phyloP scores from a whole-genome alignment of 1,140 invertebrate species.

The Aphaenogaster rudis region DNA sequence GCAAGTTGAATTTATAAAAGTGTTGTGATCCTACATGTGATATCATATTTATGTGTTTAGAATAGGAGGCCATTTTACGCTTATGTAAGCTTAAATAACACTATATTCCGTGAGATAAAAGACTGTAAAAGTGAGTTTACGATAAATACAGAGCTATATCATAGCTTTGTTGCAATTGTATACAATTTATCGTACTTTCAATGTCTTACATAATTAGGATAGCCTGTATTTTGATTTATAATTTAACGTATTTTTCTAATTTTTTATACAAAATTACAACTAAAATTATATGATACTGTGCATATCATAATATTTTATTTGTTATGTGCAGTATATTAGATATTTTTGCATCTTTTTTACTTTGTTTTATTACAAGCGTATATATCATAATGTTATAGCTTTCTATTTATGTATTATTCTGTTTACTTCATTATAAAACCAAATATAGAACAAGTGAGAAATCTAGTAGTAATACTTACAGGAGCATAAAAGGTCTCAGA shows the following conservation, averaged over 20 bases:
- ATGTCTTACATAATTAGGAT: conserved; percentile 46
- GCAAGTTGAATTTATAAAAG: conserved; percentile 82
- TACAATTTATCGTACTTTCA: conserved; percentile 34
- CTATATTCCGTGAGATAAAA: conserved; percentile 67
- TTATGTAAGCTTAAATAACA: conserved; percentile 71
- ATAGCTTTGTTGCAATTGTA: conserved; percentile 30
- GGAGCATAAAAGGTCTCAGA: conserved; percentile 77
- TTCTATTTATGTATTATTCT: conserved; percentile 28
- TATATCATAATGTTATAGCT: not conserved
- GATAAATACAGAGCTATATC: conserved; percentile 43
- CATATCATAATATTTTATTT: conserved; percentile 20
- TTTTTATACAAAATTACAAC: conserved; percentile 31
- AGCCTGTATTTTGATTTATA: conserved; percentile 8
- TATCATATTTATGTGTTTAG: conserved; percentile 81
- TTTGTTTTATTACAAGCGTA: conserved; percentile 20
- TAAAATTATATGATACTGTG: conserved; percentile 9
- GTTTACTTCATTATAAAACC: conserved; percentile 29
- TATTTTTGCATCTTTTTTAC: conserved; percentile 28
- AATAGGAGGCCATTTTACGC: conserved; percentile 70
- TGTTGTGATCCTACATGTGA: conserved; percentile 87
- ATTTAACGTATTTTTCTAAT: conserved; percentile 16
- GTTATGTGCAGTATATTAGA: conserved; percentile 21
- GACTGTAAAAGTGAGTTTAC: conserved; percentile 59
- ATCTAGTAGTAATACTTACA: conserved; percentile 71
- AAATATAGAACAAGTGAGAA: conserved; percentile 61